Base-by-base conservation (phyloP, 2,888 invertebrate species). In the Stomorhina lunata region DNA sequence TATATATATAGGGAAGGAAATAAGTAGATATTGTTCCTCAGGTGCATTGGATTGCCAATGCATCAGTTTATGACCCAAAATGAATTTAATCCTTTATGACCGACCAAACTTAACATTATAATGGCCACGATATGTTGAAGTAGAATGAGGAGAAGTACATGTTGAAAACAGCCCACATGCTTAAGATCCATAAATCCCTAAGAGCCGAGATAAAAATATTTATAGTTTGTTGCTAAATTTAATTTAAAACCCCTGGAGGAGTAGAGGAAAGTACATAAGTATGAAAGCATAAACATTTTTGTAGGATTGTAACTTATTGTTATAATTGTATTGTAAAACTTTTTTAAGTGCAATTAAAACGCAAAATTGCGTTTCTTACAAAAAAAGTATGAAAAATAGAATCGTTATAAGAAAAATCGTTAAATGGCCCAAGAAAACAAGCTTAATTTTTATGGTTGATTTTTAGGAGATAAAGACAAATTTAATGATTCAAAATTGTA, bases 51-150 rank as follows among this genome's bases (percentile, higher is more conserved):
- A 12, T 68, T 71, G n/a, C n/a, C n/a, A n/a, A n/a, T n/a, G n/a
- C n/a, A n/a, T 71, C 53, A 57, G 75, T 82, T 82, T 82, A 79
- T 82, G 75, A 10, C 17, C 79, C 59, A 79, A 82, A 75, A 73
- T 78, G 72, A 79, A 82, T 82, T 82, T 76, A 79, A 82, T 79
- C 57, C 75, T n/a, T 79, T 79, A 76, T 76, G 59, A 4, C 65
- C 71, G 66, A 75, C 65, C 27, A n/a, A n/a, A n/a, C n/a, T n/a
- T n/a, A n/a, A n/a, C n/a, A 82, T 65, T 76, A 76, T 76, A 79
- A 79, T 61, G 71, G 37, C 61, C 10, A 12, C 7, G n/a, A 48
- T 20, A 20, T 20, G 32, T 32, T 9, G n/a, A 65, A 48, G 12
- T 37, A 53, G n/a, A n/a, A n/a, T n/a, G n/a, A n/a, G n/a, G n/a